Evolutionary conservation across 2,888 invertebrate species (phyloP), one percentile per base, ranked within the genome.

Genomic region (Neria commutata): DNA sequence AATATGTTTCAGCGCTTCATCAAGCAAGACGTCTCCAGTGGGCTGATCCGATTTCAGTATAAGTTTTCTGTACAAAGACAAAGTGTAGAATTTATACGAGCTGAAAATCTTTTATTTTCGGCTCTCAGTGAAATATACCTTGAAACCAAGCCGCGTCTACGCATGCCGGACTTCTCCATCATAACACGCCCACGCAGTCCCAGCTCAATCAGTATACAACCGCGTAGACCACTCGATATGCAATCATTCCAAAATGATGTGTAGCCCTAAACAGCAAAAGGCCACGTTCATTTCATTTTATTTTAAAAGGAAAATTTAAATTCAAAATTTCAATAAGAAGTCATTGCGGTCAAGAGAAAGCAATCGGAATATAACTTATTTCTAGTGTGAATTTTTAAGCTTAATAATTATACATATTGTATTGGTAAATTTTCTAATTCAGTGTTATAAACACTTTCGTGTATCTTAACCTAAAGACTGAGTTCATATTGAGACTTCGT

Each of bases 171-270:
- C 80, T 92, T 92, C 83, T 99, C 99, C 73, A 99, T 85, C 85
- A 98, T 98, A 61, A 99, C 89, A 61, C 98, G 90, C 47, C 97
- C 97, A 73, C 98, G 87, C 64, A 99, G 84, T 10, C 95, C 95
- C 73, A 99, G 86, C 84, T 99, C 99, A 69, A 99, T 95, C 71
- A 99, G 86, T 79, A 99, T 99, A 83, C 98, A 99, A 64, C 99
- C 99, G 75, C 99, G 88, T 65, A 99, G 85, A 45, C 99, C 99
- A 75, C 97, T 97, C 70, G 98, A 98, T 87, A 99, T 98, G 85
- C 98, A 99, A 84, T 99, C 99, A 84, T 99, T 99, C 99, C 99
- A 99, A 85, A 99, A 99, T 57, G 98, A 99, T 79, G 98, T 98
- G 85, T 98, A 98, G 66, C 98, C 98, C 95, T 96, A 81, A 68